Conservation (phyloP, 1,140 invertebrate species). For the Leptonema lineaticorne region DNA sequence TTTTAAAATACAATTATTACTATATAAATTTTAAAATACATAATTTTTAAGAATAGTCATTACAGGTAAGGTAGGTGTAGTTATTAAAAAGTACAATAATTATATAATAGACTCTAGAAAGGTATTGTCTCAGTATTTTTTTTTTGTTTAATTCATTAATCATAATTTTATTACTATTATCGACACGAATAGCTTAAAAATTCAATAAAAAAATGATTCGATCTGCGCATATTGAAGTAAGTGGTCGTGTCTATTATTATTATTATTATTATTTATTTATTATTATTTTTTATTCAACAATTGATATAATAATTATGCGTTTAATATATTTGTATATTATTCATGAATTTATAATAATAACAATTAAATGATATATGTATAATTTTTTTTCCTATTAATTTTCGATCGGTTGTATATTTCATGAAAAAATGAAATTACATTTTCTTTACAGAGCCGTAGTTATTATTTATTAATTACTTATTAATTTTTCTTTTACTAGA, state of each 20-base stretch:
- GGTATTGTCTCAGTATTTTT: conserved; percentile 42
- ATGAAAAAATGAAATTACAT: no score
- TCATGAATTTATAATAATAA: no score
- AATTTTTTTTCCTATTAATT: no score
- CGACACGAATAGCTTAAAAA: conserved; percentile 25
- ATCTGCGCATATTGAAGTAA: not conserved
- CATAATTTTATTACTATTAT: conserved; percentile 27
- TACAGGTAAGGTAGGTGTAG: conserved; percentile 41
- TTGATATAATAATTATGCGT: no score
- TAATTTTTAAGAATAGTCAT: conserved; percentile 29
- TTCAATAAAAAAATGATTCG: not conserved
- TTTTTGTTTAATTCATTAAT: conserved; percentile 34
- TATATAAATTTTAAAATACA: conserved; percentile 15
- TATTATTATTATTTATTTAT: no score
- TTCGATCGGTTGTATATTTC: no score
- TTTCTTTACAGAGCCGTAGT: no score
- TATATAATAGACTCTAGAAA: conserved; percentile 42
- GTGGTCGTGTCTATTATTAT: conserved; percentile 1
- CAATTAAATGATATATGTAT: no score
- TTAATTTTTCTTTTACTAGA: no score
- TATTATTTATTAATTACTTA: no score
- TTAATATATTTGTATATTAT: no score
- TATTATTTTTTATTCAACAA: no score
- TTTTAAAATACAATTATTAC: not conserved
- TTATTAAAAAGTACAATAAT: conserved; percentile 40